phyloP scores from a whole-genome alignment of 2,888 invertebrate species.

The Meliscaeva auricollis region DNA sequence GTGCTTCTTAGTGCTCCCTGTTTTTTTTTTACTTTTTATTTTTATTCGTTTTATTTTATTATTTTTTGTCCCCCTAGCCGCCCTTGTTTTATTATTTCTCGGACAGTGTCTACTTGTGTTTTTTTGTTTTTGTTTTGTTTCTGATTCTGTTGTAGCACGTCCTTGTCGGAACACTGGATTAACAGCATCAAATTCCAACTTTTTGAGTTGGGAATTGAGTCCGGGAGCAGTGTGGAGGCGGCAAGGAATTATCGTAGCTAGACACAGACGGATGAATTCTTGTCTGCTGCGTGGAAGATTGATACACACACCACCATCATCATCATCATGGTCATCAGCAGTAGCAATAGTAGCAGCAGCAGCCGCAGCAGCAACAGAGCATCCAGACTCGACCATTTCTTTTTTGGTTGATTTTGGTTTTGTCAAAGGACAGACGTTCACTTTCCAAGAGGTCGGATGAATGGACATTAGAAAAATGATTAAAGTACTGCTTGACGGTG shows the following conservation, averaged over 20 bases:
- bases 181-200: slow-evolving; percentile 61
- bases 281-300: slow-evolving; percentile 67
- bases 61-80: slow-evolving; percentile 11
- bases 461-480: slow-evolving; percentile 64
- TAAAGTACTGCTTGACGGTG: slow-evolving; percentile 44
- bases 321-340: not conserved
- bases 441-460: slow-evolving; percentile 45
- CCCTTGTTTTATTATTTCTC: slow-evolving; percentile 20
- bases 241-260: slow-evolving; percentile 22
- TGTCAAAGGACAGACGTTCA: slow-evolving; percentile 22
- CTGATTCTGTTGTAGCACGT: slow-evolving; percentile 50
- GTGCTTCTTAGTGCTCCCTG: slow-evolving; percentile 21
- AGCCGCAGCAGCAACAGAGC: slow-evolving; percentile 12
- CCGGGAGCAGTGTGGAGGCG: not conserved
- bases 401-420: not conserved
- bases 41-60: slow-evolving; percentile 26
- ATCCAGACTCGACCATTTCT: slow-evolving; percentile 32
- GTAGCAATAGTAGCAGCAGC: not conserved
- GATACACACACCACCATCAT: slow-evolving; percentile 43
- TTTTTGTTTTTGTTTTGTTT: slow-evolving; percentile 19
- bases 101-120: slow-evolving; percentile 26
- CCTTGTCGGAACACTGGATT: slow-evolving; percentile 68
- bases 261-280: slow-evolving; percentile 36
- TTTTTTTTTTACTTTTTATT: slow-evolving; percentile 27
- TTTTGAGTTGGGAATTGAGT: slow-evolving; percentile 1